A percentile compares a stretch with the other conserved stretches of the same genome.
Conservation (phyloP, 2,797 vertebrate genomes). For the Hippocampus kuda region DNA sequence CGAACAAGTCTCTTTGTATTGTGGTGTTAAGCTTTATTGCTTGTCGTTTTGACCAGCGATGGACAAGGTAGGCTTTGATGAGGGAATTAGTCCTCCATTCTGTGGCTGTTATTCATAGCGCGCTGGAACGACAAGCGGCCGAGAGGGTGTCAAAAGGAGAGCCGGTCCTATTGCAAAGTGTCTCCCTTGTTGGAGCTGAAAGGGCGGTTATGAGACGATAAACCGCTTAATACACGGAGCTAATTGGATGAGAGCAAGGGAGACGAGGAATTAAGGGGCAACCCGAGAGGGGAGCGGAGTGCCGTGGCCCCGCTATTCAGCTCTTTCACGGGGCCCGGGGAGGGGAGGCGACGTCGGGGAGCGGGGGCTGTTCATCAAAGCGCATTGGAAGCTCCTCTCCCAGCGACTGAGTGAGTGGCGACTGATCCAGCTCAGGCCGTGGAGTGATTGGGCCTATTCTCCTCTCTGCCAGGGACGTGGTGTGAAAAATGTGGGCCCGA, state of each 20-base stretch:
- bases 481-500: slow-evolving; percentile 53
- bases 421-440: slow-evolving; percentile 52
- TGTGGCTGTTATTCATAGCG: slow-evolving; percentile 98
- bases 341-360: slow-evolving; percentile 44
- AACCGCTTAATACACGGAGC: slow-evolving; percentile 99
- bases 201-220: slow-evolving; percentile 99
- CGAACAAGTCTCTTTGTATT: slow-evolving; percentile 93
- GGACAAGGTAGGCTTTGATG: slow-evolving; percentile 99
- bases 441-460: slow-evolving; percentile 69
- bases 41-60: slow-evolving; percentile 98
- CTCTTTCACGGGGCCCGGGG: slow-evolving; percentile 71
- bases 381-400: slow-evolving; percentile 67
- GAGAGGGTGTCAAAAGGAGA: slow-evolving; percentile 99
- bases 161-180: slow-evolving; percentile 99
- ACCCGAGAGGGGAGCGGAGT: slow-evolving; percentile 85
- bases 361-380: slow-evolving; percentile 84
- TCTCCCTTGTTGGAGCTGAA: slow-evolving; percentile 99
- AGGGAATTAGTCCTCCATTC: slow-evolving; percentile 99
- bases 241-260: slow-evolving; percentile 99
- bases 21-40: slow-evolving; percentile 99
- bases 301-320: slow-evolving; percentile 85
- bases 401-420: slow-evolving; percentile 61
- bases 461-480: slow-evolving; percentile 53
- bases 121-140: slow-evolving; percentile 95
- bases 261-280: slow-evolving; percentile 96